Conservation (phyloP, 1,140 invertebrate genomes). For the Holcopasites calliopsidis region DNA sequence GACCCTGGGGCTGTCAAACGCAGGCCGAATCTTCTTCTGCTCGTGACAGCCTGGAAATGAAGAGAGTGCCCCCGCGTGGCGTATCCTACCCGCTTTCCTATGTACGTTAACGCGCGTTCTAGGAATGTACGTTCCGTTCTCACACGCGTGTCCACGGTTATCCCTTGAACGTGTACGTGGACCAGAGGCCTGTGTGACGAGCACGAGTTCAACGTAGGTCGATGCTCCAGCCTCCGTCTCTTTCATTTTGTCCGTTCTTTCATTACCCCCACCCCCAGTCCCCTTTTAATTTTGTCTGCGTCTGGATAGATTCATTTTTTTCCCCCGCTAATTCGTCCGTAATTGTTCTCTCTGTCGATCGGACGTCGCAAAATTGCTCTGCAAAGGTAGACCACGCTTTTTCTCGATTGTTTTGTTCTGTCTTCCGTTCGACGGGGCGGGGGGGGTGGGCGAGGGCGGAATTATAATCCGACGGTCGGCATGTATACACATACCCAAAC, state of each 20-base stretch:
- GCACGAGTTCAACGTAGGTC: conserved; percentile 49
- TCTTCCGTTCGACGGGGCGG: neutral
- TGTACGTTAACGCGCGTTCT: conserved; percentile 63
- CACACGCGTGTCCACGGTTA: conserved; percentile 57
- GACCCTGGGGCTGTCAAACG: conserved; percentile 79
- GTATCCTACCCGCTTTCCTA: conserved; percentile 66
- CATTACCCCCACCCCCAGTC: conserved; percentile 20
- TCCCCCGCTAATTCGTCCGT: conserved; percentile 25
- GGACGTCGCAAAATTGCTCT: conserved; percentile 20
- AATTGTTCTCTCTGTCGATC: conserved; percentile 24
- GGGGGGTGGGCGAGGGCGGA: neutral
- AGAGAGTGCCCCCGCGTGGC: conserved; percentile 75
- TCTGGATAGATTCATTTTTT: conserved; percentile 48
- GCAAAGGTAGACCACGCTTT: conserved; percentile 5
- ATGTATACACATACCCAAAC: neutral
- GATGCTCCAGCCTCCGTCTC: conserved; percentile 20
- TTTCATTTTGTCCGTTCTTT: conserved; percentile 54
- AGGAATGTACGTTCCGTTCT: conserved; percentile 59
- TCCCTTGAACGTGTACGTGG: conserved; percentile 58
- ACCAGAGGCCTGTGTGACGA: conserved; percentile 45
- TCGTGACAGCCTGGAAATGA: conserved; percentile 81
- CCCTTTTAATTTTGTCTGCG: conserved; percentile 33
- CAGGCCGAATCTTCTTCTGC: conserved; percentile 80
- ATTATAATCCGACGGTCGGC: neutral
- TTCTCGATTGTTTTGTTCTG: neutral